Conservation (phyloP, 2,113 vertebrate species). For the Cyphomyrus plagiostoma region DNA sequence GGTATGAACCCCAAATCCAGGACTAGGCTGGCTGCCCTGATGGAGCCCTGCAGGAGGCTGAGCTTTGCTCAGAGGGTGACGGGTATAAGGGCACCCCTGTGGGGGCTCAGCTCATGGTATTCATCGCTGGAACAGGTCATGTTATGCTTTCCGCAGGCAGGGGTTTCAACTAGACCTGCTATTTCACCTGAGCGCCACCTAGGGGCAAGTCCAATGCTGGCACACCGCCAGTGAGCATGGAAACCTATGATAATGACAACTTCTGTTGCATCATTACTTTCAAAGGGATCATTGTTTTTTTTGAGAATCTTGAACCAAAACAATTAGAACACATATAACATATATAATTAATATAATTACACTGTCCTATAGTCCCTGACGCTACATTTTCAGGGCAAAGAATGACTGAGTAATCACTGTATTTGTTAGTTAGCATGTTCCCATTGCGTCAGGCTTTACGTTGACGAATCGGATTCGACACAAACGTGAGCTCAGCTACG, state of each 20-base stretch:
- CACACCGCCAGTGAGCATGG: background rate
- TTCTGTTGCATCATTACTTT: background rate
- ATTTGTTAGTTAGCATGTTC: background rate
- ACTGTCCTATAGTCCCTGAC: background rate
- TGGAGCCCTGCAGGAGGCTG: background rate
- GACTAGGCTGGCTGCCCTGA: background rate
- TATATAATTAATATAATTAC: background rate
- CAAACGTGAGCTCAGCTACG: background rate
- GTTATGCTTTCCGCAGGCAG: background rate
- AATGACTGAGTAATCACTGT: background rate
- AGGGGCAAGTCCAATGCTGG: background rate
- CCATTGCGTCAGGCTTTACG: background rate
- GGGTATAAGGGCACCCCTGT: background rate
- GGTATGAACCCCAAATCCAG: background rate
- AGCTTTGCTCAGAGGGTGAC: background rate
- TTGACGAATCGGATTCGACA: background rate
- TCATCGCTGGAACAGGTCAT: background rate
- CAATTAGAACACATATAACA: background rate
- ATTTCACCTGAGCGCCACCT: background rate
- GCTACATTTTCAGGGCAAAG: background rate
- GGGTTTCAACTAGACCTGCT: background rate
- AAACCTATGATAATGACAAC: background rate
- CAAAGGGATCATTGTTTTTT: background rate
- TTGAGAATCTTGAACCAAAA: background rate
- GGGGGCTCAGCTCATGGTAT: background rate